Percentiles rank a stretch among this genome's conserved stretches.
Conservation (phyloP, 1,140 invertebrate genomes). For the Anastrepha obliqua region DNA sequence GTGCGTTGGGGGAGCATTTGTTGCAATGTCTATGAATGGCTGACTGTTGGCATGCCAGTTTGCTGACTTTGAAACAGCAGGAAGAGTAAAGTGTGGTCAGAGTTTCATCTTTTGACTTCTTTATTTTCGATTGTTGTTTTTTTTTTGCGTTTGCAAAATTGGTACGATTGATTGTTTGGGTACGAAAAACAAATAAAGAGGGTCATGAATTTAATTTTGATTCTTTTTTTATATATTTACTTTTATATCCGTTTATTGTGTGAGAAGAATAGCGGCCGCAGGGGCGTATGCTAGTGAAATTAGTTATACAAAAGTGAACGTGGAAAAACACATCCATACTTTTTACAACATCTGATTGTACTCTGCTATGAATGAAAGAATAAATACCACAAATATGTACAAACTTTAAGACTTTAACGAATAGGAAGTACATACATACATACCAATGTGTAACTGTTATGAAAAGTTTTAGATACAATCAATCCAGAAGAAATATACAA, state of each 20-base stretch:
- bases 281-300: slow-evolving; percentile 44
- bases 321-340: neutral
- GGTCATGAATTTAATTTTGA: slow-evolving; percentile 52
- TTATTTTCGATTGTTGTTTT: neutral
- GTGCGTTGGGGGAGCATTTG: neutral
- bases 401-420: no score
- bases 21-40: slow-evolving; percentile 1
- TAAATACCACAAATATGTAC: no score
- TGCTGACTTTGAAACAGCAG: neutral
- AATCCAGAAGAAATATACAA: no score
- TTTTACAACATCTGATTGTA: neutral
- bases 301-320: slow-evolving; percentile 42
- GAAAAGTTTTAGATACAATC: no score
- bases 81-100: neutral
- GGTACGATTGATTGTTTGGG: no score
- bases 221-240: slow-evolving; percentile 14
- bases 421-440: no score
- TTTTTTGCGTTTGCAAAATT: slow-evolving; percentile 19
- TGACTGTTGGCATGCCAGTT: slow-evolving; percentile 36
- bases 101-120: slow-evolving; percentile 14
- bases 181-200: slow-evolving; percentile 51
- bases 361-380: no score
- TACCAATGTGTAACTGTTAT: no score
- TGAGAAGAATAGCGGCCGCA: slow-evolving; percentile 32
- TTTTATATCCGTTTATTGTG: neutral